Evolutionary conservation across 2,113 vertebrate species (phyloP).

Genomic region (Stegostoma tigrinum): DNA sequence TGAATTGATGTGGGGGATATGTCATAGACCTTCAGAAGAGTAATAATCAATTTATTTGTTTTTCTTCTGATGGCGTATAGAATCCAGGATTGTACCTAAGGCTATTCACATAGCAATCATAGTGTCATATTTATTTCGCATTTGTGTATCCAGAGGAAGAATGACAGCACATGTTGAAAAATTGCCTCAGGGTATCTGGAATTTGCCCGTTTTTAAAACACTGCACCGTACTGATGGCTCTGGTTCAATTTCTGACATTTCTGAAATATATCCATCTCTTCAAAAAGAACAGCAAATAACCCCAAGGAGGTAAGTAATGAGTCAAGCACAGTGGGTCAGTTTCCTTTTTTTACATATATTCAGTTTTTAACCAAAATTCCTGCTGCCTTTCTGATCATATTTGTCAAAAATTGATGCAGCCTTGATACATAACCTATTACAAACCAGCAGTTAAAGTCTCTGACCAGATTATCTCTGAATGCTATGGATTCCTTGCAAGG

Average conservation of each 20-base stretch:
- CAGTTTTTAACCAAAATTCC: not conserved
- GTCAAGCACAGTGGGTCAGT: not conserved
- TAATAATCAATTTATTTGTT: not conserved
- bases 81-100: not conserved
- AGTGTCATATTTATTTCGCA: not conserved
- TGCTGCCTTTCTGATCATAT: not conserved
- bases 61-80: not conserved
- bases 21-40: not conserved
- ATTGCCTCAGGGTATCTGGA: not conserved
- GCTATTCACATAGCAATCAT: not conserved
- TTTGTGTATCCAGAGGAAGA: not conserved
- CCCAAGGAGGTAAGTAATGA: not conserved
- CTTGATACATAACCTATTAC: not conserved
- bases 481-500: not conserved
- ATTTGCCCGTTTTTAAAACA: not conserved
- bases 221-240: not conserved
- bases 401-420: not conserved
- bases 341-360: not conserved
- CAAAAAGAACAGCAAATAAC: not conserved
- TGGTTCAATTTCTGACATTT: not conserved
- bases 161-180: not conserved
- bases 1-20: not conserved
- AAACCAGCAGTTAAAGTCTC: not conserved
- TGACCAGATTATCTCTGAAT: not conserved
- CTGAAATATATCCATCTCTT: not conserved